Base-by-base conservation (phyloP, 2,797 vertebrate species). In the Gymnoscopelus braueri region DNA sequence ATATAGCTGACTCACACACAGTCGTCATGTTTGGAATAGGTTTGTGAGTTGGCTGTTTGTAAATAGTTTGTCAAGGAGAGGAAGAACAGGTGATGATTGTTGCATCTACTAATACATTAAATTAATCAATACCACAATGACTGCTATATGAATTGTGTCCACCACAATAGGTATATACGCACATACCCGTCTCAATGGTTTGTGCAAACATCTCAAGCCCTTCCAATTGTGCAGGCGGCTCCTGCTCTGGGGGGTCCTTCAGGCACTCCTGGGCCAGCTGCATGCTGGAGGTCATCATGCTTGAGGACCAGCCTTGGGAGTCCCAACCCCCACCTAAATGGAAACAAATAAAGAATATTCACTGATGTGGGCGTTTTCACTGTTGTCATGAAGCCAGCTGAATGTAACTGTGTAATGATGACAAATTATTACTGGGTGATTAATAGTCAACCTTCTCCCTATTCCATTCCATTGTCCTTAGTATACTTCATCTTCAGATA, bases 261-360 rank as follows among this genome's bases (percentile, higher is more conserved):
- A 98, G 92, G 91, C 96, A 98, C 87, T 98, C 96, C 88, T 98
- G 94, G 63, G 97, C 97, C 80, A 98, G 87, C 91, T 97, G 96
- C 93, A 98, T 95, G 91, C 96, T 97, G 47, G 96, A 97, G 44
- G 95, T 97, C 97, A 98, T 98, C 97, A 98, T 98, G 80, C 95
- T 95, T 2, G 96, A 95, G 6, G 96, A 95, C 95, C 96, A 97
- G 74, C 89, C 95, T 83, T 97, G 96, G 2, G 95, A 95, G 78
- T 97, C 96, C 55, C 93, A 91, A 54, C 91, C 91, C 1, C 91
- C 90, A 62, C 84, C 94, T 95, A 75, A 48, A 56, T 10, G 51
- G 23, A 81, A 78, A 80, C 50, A 84, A 58, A 65, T 63, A 23
- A 24, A 60, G 29, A 29, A 5, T 44, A 57, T n/a, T 69, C 19